Conservation (phyloP, 2,888 invertebrate species). For the Pseudococcus longispinus region DNA sequence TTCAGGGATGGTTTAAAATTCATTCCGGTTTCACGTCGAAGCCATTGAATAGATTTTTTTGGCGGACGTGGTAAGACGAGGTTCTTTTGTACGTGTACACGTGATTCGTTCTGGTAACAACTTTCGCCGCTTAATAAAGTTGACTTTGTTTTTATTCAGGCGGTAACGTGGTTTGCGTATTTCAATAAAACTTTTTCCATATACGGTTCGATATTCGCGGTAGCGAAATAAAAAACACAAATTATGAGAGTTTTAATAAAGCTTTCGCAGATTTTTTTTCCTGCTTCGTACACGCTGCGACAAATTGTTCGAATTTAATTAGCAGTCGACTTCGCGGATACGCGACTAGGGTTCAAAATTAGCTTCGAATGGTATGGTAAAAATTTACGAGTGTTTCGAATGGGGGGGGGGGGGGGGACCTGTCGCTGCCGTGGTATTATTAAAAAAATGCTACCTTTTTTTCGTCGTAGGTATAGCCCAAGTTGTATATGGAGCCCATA, state of each 20-base stretch:
- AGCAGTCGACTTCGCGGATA: background rate
- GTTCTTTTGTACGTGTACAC: background rate
- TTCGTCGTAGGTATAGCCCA: background rate
- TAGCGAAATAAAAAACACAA: background rate
- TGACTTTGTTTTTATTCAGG: conserved; percentile 1
- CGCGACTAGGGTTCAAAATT: background rate
- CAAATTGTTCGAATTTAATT: conserved; percentile 28
- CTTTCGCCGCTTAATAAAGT: background rate
- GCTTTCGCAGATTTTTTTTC: background rate
- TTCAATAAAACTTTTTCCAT: conserved; percentile 23
- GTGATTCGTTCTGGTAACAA: background rate
- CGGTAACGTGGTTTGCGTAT: background rate
- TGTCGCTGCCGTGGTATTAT: background rate
- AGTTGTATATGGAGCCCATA: background rate
- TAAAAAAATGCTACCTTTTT: background rate
- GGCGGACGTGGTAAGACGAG: background rate
- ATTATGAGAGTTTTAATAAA: conserved; percentile 19
- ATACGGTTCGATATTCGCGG: background rate
- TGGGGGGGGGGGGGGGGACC: too few relatives aligned
- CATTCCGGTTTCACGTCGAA: background rate
- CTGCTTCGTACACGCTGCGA: background rate
- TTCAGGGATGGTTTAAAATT: background rate
- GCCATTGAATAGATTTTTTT: background rate
- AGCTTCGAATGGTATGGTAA: background rate
- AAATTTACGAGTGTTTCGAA: too few relatives aligned